phyloP scores from a whole-genome alignment of 2,888 invertebrate species.

The Andrena camellia region DNA sequence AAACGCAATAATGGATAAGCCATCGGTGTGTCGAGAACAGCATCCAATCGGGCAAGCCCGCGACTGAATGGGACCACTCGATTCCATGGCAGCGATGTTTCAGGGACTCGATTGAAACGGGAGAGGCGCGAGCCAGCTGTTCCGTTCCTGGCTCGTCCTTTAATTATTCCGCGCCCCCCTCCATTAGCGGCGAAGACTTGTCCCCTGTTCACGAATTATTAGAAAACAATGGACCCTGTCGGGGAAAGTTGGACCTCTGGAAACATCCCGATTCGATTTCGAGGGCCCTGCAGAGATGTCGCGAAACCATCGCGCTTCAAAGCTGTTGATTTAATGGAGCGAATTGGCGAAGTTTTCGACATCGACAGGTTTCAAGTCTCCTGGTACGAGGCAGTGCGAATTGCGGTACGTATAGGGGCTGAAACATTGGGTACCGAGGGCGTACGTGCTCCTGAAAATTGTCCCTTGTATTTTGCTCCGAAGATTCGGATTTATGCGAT shows the following conservation, averaged over 20 bases:
- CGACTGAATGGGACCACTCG: conserved; percentile 13
- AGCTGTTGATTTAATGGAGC: too few relatives aligned
- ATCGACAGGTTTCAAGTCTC: too few relatives aligned
- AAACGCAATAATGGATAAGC: conserved; percentile 19
- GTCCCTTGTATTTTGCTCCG: too few relatives aligned
- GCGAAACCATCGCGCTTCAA: background rate
- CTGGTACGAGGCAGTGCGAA: too few relatives aligned
- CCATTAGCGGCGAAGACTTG: background rate
- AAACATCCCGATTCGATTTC: background rate
- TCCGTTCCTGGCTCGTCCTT: background rate
- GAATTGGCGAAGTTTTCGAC: too few relatives aligned
- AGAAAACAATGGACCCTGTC: background rate
- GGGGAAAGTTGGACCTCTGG: background rate
- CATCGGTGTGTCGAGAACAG: conserved; percentile 1
- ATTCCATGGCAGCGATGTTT: conserved; percentile 11
- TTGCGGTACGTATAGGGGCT: too few relatives aligned
- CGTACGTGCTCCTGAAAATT: too few relatives aligned
- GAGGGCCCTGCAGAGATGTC: background rate
- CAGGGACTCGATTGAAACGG: conserved; percentile 1
- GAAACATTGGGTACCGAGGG: too few relatives aligned
- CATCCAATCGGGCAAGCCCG: conserved; percentile 1
- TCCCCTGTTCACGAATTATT: background rate
- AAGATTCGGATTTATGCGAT: too few relatives aligned
- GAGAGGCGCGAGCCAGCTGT: background rate
- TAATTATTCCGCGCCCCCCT: conserved; percentile 17